Percentiles rank a stretch among this genome's conserved stretches.
Evolutionary conservation across 2,888 invertebrate species (phyloP).

Genomic region (Marasmarcha lunaedactyla): DNA sequence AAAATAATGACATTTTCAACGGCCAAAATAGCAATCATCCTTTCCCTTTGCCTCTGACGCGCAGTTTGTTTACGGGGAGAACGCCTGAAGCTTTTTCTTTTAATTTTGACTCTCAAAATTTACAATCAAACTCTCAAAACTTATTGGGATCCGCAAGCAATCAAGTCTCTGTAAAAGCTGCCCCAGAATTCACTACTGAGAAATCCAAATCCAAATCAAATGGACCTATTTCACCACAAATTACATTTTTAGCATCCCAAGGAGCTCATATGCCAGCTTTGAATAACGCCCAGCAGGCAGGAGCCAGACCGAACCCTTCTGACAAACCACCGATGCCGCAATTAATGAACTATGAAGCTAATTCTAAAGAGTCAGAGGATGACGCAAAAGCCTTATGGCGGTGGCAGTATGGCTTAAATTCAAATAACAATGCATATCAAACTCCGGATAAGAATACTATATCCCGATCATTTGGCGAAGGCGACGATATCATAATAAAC

Average conservation of each 20-base stretch:
- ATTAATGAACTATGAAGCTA: conserved; percentile 52
- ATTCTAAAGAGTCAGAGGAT: conserved; percentile 37
- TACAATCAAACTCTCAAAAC: conserved; percentile 32
- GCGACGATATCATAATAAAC: conserved; percentile 53
- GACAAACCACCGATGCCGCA: no score
- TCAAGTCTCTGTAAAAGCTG: conserved; percentile 35
- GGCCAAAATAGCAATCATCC: conserved; percentile 30
- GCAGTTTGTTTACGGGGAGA: conserved; percentile 52
- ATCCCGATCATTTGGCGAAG: conserved; percentile 49
- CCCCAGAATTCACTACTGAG: conserved; percentile 32
- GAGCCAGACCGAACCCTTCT: conserved; percentile 39
- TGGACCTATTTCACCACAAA: conserved; percentile 50
- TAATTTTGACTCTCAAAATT: conserved; percentile 38
- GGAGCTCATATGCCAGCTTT: conserved; percentile 48
- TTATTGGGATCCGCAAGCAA: conserved; percentile 38
- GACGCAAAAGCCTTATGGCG: conserved; percentile 58
- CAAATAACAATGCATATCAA: conserved; percentile 28
- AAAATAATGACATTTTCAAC: conserved; percentile 32
- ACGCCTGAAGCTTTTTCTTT: conserved; percentile 61
- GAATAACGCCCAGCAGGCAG: conserved; percentile 32
- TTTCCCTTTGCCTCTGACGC: conserved; percentile 25
- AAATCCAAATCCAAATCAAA: conserved; percentile 38
- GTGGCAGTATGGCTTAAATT: conserved; percentile 57
- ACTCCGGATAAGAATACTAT: conserved; percentile 44
- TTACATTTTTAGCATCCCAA: conserved; percentile 60